Evolutionary conservation across 2,888 invertebrate genomes (phyloP), one percentile per base, ranked within the genome.

Genomic region (Proisotoma minuta): DNA sequence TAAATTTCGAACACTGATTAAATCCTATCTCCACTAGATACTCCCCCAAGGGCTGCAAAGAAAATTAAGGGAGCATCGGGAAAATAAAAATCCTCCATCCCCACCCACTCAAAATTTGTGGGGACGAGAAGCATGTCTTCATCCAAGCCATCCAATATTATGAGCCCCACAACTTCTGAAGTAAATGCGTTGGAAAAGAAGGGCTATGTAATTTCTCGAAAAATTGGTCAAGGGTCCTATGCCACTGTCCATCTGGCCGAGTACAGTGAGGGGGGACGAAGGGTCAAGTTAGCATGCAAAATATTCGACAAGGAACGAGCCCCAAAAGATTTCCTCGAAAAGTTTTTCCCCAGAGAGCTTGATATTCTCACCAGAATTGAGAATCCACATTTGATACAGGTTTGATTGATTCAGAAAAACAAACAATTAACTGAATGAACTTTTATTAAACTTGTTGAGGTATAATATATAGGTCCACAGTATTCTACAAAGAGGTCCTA

Each of bases 321-420:
- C 50, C 92, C 92, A 8, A 81, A 84, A 64, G 93, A 95, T 80
- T 95, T 93, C 80, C 83, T 92, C 74, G 87, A 88, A 72, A 92
- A 91, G 79, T 96, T 96, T 80, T 89, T 95, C 75, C 94, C 95
- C 27, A 85, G 95, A 63, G 95, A 96, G 81, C 82, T 95, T 72
- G 89, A 93, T 74, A 91, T 95, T 73, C 79, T 94, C 64, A 90
- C 88, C 26, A 87, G 88, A 78, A 87, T 96, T 70, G 88, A 91
- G 77, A 93, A 95, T 79, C 89, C 91, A 5, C 89, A 94, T 76
- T 88, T 95, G 51, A 89, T 94, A 70, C 76, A 77, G 63, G 56
- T 56, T 26, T 4, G 5, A n/a, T 43, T 43, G 5, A 43, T 4
- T 15, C 43, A 12, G 43, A 8, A 34, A 15, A 34, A 34, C 34